phyloP scores from a whole-genome alignment of 2,113 vertebrate species.

The Crotalus helleri region DNA sequence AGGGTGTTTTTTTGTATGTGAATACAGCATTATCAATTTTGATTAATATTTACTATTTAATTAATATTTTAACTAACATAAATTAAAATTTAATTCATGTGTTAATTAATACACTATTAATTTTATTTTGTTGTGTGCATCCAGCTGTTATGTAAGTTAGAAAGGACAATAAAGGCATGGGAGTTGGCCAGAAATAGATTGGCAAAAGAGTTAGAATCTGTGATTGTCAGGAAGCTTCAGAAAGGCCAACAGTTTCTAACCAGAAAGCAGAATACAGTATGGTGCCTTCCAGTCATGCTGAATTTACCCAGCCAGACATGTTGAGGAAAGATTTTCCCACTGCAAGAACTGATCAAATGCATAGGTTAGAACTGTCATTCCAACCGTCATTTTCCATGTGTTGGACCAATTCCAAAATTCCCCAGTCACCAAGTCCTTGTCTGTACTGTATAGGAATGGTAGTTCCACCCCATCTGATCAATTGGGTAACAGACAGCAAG shows the following conservation, averaged over 20 bases:
- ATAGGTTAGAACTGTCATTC: not conserved
- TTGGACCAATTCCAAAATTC: not conserved
- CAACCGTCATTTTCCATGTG: not conserved
- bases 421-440: not conserved
- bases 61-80: no score
- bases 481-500: not conserved
- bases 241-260: not conserved
- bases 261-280: not conserved
- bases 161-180: not conserved
- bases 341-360: not conserved
- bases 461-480: not conserved
- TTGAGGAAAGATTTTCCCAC: not conserved
- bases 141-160: not conserved
- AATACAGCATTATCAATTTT: no score
- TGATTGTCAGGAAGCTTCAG: not conserved
- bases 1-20: not conserved
- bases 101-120: not conserved
- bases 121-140: not conserved
- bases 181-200: not conserved
- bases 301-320: not conserved
- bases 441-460: not conserved
- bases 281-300: not conserved
- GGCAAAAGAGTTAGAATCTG: not conserved
- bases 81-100: no score
- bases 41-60: no score